Base-by-base conservation (phyloP, 2,797 vertebrate species). In the Parauchenoglanis ngamensis region DNA sequence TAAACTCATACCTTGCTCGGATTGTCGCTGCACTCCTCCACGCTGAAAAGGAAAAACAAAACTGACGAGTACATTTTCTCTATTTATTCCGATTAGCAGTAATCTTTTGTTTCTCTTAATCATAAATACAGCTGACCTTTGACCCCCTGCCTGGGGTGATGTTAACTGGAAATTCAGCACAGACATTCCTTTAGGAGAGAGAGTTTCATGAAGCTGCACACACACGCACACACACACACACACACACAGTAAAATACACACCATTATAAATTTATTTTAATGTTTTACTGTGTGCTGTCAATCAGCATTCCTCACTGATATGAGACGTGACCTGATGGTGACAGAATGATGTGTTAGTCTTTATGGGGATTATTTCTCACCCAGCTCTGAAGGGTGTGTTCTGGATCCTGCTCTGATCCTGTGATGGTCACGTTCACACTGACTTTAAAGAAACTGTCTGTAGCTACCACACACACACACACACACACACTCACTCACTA, bases 361-460 rank as follows among this genome's bases (percentile, higher is more conserved):
- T n/a, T 54, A 28, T 13, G 13, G 23, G 28, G 63, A 59, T 89
- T 86, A 31, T 65, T 52, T 89, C 90, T 11, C 91, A 95, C 96
- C 94, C 95, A 97, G n/a, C 7, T 88, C 81, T 76, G 86, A 65
- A 95, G 90, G 63, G 90, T 82, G 12, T 65, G 52, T 10, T 90
- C 75, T n/a, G 92, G 84, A 12, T 93, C 87, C 25, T 80, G 81
- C 40, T 52, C 40, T 25, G 86, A n/a, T 75, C 92, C 94, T 13
- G 0, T 21, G 4, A 92, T 52, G 25, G 68, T 94, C 46, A 96
- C 89, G 10, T 94, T 94, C 79, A 95, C 87, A 1, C 92, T 94
- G 35, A 94, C 89, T 83, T 83, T 84, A 1, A 95, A 96, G 82
- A 94, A 96, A 59, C 90, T 88, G 59, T 94, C 96, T 96, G 90